phyloP scores from a whole-genome alignment of 2,888 invertebrate genomes.

The Camptogramma bilineatum region DNA sequence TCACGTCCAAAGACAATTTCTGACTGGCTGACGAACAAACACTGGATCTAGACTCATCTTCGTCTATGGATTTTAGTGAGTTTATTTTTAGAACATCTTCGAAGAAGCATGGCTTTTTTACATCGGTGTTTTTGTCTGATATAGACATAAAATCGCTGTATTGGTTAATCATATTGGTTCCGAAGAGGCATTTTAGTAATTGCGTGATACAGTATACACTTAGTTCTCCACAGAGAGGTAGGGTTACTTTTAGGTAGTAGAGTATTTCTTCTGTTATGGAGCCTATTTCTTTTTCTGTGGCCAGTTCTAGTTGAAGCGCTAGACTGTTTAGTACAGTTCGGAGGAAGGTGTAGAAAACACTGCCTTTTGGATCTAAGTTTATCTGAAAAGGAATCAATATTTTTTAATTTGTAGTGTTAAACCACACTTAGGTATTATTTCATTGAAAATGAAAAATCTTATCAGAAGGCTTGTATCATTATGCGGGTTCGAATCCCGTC shows the following conservation, averaged over 20 bases:
- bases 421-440: too few relatives aligned
- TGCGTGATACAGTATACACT: slow-evolving; percentile 92
- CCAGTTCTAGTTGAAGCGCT: slow-evolving; percentile 89
- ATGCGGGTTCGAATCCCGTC: too few relatives aligned
- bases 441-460: too few relatives aligned
- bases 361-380: slow-evolving; percentile 91
- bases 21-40: slow-evolving; percentile 69
- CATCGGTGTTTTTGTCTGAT: slow-evolving; percentile 47
- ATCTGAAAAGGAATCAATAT: slow-evolving; percentile 77
- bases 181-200: slow-evolving; percentile 90
- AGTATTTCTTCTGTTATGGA: slow-evolving; percentile 92
- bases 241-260: slow-evolving; percentile 89
- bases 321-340: slow-evolving; percentile 87
- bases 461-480: too few relatives aligned
- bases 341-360: slow-evolving; percentile 89
- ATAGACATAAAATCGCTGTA: slow-evolving; percentile 73
- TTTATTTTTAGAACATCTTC: slow-evolving; percentile 70
- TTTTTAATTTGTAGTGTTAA: too few relatives aligned
- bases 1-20: slow-evolving; percentile 63
- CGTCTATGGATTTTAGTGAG: slow-evolving; percentile 41
- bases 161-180: slow-evolving; percentile 88
- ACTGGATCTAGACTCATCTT: slow-evolving; percentile 60
- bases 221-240: slow-evolving; percentile 88
- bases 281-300: slow-evolving; percentile 89
- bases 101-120: slow-evolving; percentile 56